Conservation (phyloP, 92 coral and sea anemone species). For the Pocillopora meandrina region DNA sequence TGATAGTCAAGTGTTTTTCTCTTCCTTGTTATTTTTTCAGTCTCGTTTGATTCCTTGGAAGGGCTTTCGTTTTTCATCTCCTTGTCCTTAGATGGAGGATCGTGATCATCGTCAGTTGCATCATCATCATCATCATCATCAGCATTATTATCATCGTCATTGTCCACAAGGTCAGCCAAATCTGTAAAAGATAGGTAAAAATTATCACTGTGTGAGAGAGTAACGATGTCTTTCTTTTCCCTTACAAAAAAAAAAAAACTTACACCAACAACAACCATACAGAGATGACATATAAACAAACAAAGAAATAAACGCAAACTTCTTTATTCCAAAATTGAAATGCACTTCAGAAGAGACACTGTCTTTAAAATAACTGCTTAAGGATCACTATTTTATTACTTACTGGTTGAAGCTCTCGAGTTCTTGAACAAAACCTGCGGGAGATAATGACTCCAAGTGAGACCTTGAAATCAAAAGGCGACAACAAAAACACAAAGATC, state of each 20-base stretch:
- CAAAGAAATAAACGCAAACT: too few relatives aligned
- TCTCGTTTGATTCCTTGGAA: neutral
- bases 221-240: neutral
- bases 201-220: neutral
- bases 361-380: too few relatives aligned
- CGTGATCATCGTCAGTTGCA: conserved; percentile 9
- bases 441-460: neutral
- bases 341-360: too few relatives aligned
- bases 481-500: neutral
- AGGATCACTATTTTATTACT: neutral
- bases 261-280: too few relatives aligned
- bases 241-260: neutral
- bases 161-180: conserved; percentile 20
- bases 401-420: conserved; percentile 85
- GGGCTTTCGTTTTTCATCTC: conserved; percentile 33
- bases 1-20: conserved; percentile 54
- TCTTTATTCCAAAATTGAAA: too few relatives aligned
- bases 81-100: conserved; percentile 29
- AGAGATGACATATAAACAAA: too few relatives aligned
- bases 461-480: neutral
- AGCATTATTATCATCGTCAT: conserved; percentile 27
- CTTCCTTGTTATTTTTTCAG: conserved; percentile 35
- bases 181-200: neutral
- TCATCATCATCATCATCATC: conserved; percentile 47
- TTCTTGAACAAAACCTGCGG: conserved; percentile 76